Base-by-base conservation (phyloP, 1,140 invertebrate genomes). In the Drosophila pachea region DNA sequence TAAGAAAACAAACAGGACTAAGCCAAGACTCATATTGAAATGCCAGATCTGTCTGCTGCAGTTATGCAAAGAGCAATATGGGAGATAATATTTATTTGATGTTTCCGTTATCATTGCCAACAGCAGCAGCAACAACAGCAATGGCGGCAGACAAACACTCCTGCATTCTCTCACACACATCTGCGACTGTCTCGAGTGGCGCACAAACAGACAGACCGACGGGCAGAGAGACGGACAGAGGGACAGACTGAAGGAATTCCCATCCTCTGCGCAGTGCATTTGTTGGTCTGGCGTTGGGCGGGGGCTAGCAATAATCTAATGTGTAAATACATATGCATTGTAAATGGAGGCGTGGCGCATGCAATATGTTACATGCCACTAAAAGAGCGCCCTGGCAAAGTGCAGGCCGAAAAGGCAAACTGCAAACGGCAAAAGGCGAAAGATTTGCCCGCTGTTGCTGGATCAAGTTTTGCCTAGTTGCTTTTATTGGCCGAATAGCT, bases 241-340 rank as follows among this genome's bases (percentile, higher is more conserved):
- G 52, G 38, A 32, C 42, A 22, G 22, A 22, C 22, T 22, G 49
- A 35, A 53, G 60, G 16, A 47, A 6, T 47, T 9, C 4, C 9
- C 9, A 16, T 47, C 22, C 4, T n/a, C 63, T 49, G 31, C 22
- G 33, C 40, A 50, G 16, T 70, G 61, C 64, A 72, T 48, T 45
- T 35, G 38, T 7, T 0, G 38, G 76, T 58, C 76, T 67, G 64
- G 86, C 22, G 22, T 22, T 22, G 22, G 22, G 76, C 81, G 79
- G 77, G 77, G 71, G 74, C 77, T 77, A 82, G 82, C 81, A 86
- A 86, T 86, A 86, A 86, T 86, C 81, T 86, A 81, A 86, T 86
- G 81, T 77, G 70, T 75, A 86, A 86, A 86, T 86, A 55, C 53
- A 43, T 43, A 86, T 86, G 76, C 76, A 76, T 74, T 55, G 78